A percentile compares a stretch with the other conserved stretches of the same genome.
Conservation (phyloP, 2,888 invertebrate species). For the Leptopilina syphax region DNA sequence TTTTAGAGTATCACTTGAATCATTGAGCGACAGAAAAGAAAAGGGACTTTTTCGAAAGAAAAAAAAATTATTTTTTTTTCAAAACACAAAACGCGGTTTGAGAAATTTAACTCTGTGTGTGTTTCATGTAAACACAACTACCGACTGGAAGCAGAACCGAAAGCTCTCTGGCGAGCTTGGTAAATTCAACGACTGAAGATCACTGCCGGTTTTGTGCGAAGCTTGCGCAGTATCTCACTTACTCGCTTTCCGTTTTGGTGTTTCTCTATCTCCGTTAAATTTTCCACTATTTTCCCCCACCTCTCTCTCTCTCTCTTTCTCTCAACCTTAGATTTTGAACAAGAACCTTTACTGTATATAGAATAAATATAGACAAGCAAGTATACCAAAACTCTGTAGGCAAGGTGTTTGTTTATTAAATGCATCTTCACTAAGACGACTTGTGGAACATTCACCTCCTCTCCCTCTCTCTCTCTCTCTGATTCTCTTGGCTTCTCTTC, state of each 20-base stretch:
- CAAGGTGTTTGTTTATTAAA: constrained; percentile 59
- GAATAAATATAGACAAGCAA: neutral
- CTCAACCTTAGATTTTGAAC: constrained; percentile 12
- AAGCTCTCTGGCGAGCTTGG: constrained; percentile 58
- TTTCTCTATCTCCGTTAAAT: constrained; percentile 57
- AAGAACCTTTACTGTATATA: constrained; percentile 43
- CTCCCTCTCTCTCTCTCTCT: neutral
- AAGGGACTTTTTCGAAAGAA: constrained; percentile 20
- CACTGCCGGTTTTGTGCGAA: constrained; percentile 69
- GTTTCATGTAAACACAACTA: constrained; percentile 47
- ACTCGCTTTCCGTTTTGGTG: constrained; percentile 51
- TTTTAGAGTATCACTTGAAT: constrained; percentile 1
- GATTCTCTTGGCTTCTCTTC: constrained; percentile 4
- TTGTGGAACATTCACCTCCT: constrained; percentile 23
- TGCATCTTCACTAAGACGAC: constrained; percentile 44
- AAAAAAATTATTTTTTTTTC: neutral
- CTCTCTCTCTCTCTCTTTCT: no score
- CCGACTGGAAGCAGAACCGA: constrained; percentile 60
- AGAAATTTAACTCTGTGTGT: constrained; percentile 34
- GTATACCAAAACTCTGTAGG: constrained; percentile 19
- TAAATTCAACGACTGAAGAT: constrained; percentile 64
- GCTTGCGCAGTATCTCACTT: constrained; percentile 68
- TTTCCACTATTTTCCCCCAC: constrained; percentile 32
- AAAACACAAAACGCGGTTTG: constrained; percentile 41
- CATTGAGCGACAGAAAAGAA: constrained; percentile 13